Evolutionary conservation across 2,888 invertebrate species (phyloP).

Genomic region (Dasypolia templi): DNA sequence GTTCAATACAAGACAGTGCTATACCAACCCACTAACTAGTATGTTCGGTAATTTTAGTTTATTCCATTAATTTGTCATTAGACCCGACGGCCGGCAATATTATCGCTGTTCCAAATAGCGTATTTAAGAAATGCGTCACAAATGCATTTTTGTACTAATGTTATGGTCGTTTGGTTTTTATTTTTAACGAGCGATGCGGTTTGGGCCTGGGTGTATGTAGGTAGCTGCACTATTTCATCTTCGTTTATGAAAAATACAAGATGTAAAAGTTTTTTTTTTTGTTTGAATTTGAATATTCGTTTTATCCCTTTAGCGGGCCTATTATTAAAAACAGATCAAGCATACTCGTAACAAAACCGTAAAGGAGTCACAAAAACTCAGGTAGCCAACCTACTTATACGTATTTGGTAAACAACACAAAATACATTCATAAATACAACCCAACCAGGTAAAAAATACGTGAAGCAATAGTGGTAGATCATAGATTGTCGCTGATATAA

Average conservation of each 20-base stretch:
- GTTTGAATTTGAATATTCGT: no score
- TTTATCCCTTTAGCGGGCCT: not conserved
- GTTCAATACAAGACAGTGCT: conserved; percentile 70
- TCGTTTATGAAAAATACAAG: not conserved
- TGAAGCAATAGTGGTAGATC: not conserved
- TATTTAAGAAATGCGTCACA: conserved; percentile 81
- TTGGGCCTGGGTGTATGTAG: conserved; percentile 3
- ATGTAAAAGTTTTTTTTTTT: not conserved
- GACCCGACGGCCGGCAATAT: conserved; percentile 68
- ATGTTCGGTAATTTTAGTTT: conserved; percentile 74
- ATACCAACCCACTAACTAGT: conserved; percentile 67
- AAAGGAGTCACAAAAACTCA: conserved; percentile 25
- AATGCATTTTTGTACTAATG: conserved; percentile 75
- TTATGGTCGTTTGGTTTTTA: conserved; percentile 50
- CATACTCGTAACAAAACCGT: not conserved
- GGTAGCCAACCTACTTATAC: conserved; percentile 5
- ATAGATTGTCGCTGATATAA: conserved; percentile 6
- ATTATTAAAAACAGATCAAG: conserved; percentile 16
- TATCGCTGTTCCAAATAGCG: conserved; percentile 82
- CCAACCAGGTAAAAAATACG: not conserved
- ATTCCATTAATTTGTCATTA: conserved; percentile 86
- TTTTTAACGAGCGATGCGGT: conserved; percentile 54
- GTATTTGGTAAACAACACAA: not conserved
- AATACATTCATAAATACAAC: not conserved
- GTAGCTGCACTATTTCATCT: not conserved